Evolutionary conservation across 2,888 invertebrate species (phyloP).

Genomic region (Diarsia brunnea): DNA sequence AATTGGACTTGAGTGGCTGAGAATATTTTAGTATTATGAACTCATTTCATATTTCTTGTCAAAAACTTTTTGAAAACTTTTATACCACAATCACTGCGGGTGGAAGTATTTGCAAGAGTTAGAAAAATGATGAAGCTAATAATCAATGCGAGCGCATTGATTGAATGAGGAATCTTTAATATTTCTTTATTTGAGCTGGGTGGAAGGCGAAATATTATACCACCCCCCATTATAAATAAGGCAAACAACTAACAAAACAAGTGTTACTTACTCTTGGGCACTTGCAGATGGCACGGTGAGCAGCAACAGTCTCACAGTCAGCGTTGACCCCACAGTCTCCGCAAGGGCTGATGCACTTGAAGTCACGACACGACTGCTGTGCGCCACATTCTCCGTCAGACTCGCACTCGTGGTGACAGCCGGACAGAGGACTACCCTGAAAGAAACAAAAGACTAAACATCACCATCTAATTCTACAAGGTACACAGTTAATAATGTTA

Average conservation of each 20-base stretch:
- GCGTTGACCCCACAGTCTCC: constrained; percentile 94
- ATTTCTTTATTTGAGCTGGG: neutral
- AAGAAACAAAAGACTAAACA: neutral
- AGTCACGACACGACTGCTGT: constrained; percentile 93
- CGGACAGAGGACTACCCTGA: constrained; percentile 94
- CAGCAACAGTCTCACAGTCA: constrained; percentile 93
- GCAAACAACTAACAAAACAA: neutral
- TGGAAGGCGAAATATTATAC: neutral
- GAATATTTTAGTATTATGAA: neutral
- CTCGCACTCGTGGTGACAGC: constrained; percentile 96
- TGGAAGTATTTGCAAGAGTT: neutral
- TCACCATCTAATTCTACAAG: neutral
- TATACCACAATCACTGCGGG: neutral
- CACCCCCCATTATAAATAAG: neutral
- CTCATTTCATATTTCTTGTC: neutral
- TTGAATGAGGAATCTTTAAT: neutral
- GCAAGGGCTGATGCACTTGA: constrained; percentile 95
- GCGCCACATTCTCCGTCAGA: constrained; percentile 93
- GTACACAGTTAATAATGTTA: neutral
- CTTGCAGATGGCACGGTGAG: constrained; percentile 94
- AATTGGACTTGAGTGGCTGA: neutral
- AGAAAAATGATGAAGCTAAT: neutral
- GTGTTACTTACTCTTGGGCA: constrained; percentile 93
- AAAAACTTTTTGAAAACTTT: neutral
- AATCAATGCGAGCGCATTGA: neutral